Evolutionary conservation across 92 coral and sea anemone genomes (phyloP).

Genomic region (Siderastrea radians): DNA sequence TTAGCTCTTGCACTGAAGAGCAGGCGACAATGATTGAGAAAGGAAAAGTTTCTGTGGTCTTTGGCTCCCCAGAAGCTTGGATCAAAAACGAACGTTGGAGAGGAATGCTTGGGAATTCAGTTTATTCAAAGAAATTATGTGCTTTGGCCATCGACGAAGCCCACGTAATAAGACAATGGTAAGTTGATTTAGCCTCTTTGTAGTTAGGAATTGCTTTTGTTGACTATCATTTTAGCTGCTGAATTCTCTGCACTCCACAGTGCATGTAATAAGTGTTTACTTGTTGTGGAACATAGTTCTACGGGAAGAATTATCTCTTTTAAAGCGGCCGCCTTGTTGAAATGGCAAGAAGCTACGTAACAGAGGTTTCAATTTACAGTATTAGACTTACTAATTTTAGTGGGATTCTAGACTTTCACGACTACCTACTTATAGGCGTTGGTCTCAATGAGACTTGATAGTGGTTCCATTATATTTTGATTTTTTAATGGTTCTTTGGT

Average conservation of each 20-base stretch:
- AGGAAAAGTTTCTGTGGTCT: slow-evolving; percentile 27
- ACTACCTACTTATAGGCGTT: too few species aligned
- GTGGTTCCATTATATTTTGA: not conserved
- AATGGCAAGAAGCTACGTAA: too few species aligned
- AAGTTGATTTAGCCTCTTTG: too few species aligned
- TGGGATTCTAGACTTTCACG: too few species aligned
- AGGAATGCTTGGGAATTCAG: slow-evolving; percentile 32
- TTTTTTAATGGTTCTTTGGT: not conserved
- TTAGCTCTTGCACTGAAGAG: slow-evolving; percentile 45
- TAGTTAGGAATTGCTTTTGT: too few species aligned
- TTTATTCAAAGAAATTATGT: slow-evolving; percentile 42
- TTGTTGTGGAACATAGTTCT: not conserved
- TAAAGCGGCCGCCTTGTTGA: not conserved
- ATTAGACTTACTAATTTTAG: too few species aligned
- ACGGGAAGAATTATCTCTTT: not conserved
- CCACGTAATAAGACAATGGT: slow-evolving; percentile 59
- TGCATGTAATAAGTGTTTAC: not conserved
- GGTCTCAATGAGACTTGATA: too few species aligned
- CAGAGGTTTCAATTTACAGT: too few species aligned
- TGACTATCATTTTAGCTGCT: not conserved
- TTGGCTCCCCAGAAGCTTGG: slow-evolving; percentile 52
- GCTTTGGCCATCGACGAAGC: slow-evolving; percentile 60
- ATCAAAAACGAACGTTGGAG: slow-evolving; percentile 43
- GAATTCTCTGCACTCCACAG: slow-evolving; percentile 6
- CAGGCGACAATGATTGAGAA: slow-evolving; percentile 26